phyloP scores from a whole-genome alignment of 2,888 invertebrate genomes.

The Mystacides longicornis region DNA sequence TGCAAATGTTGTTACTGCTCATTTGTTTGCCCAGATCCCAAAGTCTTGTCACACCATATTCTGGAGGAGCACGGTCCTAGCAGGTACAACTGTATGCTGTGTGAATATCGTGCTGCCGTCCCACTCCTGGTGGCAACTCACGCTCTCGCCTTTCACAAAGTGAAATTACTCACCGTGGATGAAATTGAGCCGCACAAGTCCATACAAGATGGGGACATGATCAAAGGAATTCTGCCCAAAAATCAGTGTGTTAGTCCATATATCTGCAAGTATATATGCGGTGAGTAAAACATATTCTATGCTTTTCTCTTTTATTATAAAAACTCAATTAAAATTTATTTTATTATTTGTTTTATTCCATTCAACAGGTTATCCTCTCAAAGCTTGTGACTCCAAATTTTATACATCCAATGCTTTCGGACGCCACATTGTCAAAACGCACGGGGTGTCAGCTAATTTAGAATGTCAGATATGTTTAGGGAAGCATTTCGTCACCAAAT shows the following conservation, averaged over 20 bases:
- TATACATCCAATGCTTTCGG: constrained; percentile 34
- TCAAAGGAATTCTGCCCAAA: constrained; percentile 3
- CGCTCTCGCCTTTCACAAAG: constrained; percentile 37
- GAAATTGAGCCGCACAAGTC: constrained; percentile 27
- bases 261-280: constrained; percentile 2
- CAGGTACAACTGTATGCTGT: constrained; percentile 55
- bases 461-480: not conserved
- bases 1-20: constrained; percentile 52
- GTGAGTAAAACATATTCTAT: constrained; percentile 2
- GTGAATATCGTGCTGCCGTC: constrained; percentile 58
- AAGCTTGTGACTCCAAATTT: constrained; percentile 32
- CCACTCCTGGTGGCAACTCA: constrained; percentile 56
- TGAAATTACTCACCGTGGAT: constrained; percentile 28
- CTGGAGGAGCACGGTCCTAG: constrained; percentile 54
- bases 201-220: constrained; percentile 20
- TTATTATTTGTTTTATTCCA: too few relatives aligned
- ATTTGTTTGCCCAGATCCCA: constrained; percentile 37
- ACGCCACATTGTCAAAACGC: too few relatives aligned
- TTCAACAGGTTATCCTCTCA: too few relatives aligned
- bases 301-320: too few relatives aligned
- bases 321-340: too few relatives aligned
- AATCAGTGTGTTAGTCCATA: constrained; percentile 14
- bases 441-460: too few relatives aligned
- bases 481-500: too few relatives aligned
- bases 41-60: constrained; percentile 50